Conservation (phyloP, 2,113 vertebrate species). For the Argyrosomus japonicus region DNA sequence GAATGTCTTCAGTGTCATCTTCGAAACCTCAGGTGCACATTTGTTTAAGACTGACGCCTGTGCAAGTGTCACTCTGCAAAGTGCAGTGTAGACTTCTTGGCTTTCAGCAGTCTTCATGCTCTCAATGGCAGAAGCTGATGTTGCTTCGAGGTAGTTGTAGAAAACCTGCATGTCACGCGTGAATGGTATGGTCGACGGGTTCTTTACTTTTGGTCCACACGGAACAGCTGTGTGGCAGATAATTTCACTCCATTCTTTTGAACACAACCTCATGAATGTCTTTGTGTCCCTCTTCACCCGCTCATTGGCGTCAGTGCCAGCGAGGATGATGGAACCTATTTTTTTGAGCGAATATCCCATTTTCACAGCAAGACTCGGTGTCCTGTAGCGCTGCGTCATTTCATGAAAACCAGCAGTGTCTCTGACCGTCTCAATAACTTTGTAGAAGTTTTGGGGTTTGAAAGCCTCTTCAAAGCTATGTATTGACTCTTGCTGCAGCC, state of each 20-base stretch:
- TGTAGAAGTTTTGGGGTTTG: slow-evolving; percentile 55
- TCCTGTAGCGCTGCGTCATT: slow-evolving; percentile 19
- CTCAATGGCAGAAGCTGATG: slow-evolving; percentile 29
- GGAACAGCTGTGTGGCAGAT: background rate
- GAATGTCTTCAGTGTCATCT: slow-evolving; percentile 63
- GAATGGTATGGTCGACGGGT: slow-evolving; percentile 61
- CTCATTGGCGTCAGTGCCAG: background rate
- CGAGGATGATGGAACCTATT: slow-evolving; percentile 30
- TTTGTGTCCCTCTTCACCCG: background rate
- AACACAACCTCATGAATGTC: slow-evolving; percentile 47
- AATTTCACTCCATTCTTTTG: slow-evolving; percentile 38
- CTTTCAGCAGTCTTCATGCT: slow-evolving; percentile 27
- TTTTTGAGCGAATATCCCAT: slow-evolving; percentile 45
- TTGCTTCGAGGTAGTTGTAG: slow-evolving; percentile 44
- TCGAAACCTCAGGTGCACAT: slow-evolving; percentile 50
- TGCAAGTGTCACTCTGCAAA: slow-evolving; percentile 65
- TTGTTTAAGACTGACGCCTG: slow-evolving; percentile 59
- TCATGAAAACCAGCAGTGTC: slow-evolving; percentile 44
- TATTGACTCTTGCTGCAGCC: slow-evolving; percentile 36
- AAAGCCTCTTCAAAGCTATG: slow-evolving; percentile 52
- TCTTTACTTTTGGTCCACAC: slow-evolving; percentile 16
- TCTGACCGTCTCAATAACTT: slow-evolving; percentile 47
- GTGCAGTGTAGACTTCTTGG: slow-evolving; percentile 36
- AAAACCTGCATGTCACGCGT: slow-evolving; percentile 54
- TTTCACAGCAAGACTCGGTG: slow-evolving; percentile 48